Evolutionary conservation across 2,888 invertebrate species (phyloP).

Genomic region (Orchesellides sinensis): DNA sequence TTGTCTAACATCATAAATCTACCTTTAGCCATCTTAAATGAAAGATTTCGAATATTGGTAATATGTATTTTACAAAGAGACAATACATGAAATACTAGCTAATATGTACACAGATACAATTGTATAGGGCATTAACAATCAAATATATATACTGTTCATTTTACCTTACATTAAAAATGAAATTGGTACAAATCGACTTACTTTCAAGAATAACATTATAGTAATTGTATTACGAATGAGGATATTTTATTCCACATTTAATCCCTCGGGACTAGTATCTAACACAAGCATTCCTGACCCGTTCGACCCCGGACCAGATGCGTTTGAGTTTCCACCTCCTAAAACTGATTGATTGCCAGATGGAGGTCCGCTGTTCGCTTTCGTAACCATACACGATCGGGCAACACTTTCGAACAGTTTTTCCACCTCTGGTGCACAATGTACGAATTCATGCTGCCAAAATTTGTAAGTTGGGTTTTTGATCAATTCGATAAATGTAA

Average conservation of each 20-base stretch:
- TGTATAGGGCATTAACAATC: conserved; percentile 51
- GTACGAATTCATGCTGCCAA: conserved; percentile 99
- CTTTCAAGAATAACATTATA: conserved; percentile 54
- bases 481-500: conserved; percentile 99
- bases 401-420: conserved; percentile 99
- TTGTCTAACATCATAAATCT: conserved; percentile 61
- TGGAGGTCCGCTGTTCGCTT: conserved; percentile 65
- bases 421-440: conserved; percentile 99
- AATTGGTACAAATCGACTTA: conserved; percentile 62
- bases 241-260: conserved; percentile 61
- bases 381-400: conserved; percentile 90
- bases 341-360: conserved; percentile 55
- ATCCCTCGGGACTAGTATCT: conserved; percentile 67
- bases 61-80: conserved; percentile 58
- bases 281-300: conserved; percentile 66
- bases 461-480: conserved; percentile 99
- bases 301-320: conserved; percentile 64
- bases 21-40: conserved; percentile 54
- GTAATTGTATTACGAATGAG: conserved; percentile 24
- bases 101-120: conserved; percentile 35
- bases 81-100: conserved; percentile 60
- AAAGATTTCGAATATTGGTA: conserved; percentile 47
- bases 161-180: conserved; percentile 67
- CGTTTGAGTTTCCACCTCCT: conserved; percentile 53
- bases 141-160: conserved; percentile 64